Evolutionary conservation across 2,888 invertebrate genomes (phyloP), one percentile per base, ranked within the genome.

Genomic region (Agelastica alni): DNA sequence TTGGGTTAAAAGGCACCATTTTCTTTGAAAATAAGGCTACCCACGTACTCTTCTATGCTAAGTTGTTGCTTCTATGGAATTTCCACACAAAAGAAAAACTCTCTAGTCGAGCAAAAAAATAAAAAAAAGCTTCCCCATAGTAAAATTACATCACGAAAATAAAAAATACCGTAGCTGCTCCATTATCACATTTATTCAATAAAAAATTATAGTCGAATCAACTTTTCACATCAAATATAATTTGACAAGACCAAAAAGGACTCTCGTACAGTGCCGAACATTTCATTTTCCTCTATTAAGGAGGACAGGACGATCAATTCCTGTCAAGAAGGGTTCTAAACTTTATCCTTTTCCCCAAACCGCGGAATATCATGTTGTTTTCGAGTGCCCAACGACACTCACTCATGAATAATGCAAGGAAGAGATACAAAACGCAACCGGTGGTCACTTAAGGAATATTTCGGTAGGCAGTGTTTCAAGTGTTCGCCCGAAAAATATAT

Each of bases 371-470:
- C 44, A 39, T 53, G 59, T 53, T 53, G 54, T 49, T 54, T 51
- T 48, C 56, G 4, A 51, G 45, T 30, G 48, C 41, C 52, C 59
- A 52, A 39, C 60, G 61, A 49, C 51, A 47, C 16, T 46, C 51
- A 43, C 47, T 39, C 61, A 63, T 68, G 68, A 68, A 68, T 68
- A 64, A 68, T 66, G 61, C 61, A 68, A 49, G 52, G 58, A 58
- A 61, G 64, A 62, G 63, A 65, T 43, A 60, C 60, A 62, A 64
- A 66, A 67, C 65, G 67, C 66, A 67, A 66, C 66, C 65, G 63
- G 65, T 66, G 68, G 68, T 67, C 65, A 67, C 65, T 57, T 60
- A 36, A 36, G 53, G 37, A 32, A 52, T 44, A 49, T 53, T 53
- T 55, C 58, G 17, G 41, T 20, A 17, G 18, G 7, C 32, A 32